Percentiles rank a stretch among this genome's conserved stretches.
phyloP scores from a whole-genome alignment of 2,888 invertebrate species.

The Phaedon cochleariae region DNA sequence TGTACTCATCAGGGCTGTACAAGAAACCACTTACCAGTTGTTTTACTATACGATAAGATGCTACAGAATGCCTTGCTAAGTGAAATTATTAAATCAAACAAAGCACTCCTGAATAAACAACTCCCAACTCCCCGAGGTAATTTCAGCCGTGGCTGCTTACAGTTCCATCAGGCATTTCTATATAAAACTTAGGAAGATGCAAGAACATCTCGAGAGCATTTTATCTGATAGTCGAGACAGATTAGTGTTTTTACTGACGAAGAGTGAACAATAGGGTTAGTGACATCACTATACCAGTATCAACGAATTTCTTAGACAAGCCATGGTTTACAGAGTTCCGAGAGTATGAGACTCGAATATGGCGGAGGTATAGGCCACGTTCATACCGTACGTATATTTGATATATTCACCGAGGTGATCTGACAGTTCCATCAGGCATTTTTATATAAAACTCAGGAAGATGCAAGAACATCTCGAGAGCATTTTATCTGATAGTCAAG shows the following conservation, averaged over 20 bases:
- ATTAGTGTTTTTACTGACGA: not conserved
- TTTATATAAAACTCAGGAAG: not conserved
- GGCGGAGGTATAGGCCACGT: too few species aligned
- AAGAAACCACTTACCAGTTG: too few species aligned
- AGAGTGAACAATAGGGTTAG: not conserved
- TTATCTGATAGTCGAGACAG: not conserved
- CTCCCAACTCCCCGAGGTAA: slow-evolving; percentile 5
- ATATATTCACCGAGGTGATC: slow-evolving; percentile 2
- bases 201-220: not conserved
- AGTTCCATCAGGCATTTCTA: not conserved
- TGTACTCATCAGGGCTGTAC: too few species aligned
- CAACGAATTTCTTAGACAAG: too few species aligned
- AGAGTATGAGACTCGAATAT: too few species aligned
- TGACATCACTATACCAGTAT: too few species aligned
- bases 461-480: too few species aligned
- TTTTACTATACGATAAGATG: too few species aligned
- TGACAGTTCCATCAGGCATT: not conserved
- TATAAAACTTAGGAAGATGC: not conserved
- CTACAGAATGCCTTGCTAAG: not conserved
- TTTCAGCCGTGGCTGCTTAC: not conserved
- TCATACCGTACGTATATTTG: too few species aligned
- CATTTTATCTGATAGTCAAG: too few species aligned
- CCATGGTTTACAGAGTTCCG: too few species aligned
- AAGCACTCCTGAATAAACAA: slow-evolving; percentile 11
- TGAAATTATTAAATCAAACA: slow-evolving; percentile 18